phyloP scores from a whole-genome alignment of 2,113 vertebrate genomes.

The Peromyscus californicus region DNA sequence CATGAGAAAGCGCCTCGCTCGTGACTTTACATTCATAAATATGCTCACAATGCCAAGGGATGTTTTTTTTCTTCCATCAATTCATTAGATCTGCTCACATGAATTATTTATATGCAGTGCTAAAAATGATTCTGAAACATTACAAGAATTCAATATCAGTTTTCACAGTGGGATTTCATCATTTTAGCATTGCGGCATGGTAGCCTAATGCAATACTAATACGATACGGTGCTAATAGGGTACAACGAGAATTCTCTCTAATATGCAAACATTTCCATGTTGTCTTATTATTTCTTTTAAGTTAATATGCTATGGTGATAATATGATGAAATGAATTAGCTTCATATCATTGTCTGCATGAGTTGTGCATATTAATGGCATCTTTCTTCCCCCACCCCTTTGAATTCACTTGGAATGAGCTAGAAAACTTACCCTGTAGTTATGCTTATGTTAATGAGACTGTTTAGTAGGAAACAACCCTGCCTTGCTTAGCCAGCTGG shows the following conservation, averaged over 20 bases:
- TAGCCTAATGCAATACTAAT: constrained; percentile 91
- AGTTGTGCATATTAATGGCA: constrained; percentile 89
- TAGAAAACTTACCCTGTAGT: constrained; percentile 92
- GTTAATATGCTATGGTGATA: constrained; percentile 91
- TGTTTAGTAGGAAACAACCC: constrained; percentile 91
- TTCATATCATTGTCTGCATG: constrained; percentile 91
- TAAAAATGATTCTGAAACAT: constrained; percentile 91
- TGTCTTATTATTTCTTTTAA: constrained; percentile 92
- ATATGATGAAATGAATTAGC: constrained; percentile 92
- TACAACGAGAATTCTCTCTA: constrained; percentile 89
- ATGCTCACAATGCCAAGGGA: constrained; percentile 87
- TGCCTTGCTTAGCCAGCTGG: constrained; percentile 89
- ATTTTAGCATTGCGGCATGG: constrained; percentile 88
- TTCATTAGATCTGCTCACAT: constrained; percentile 90
- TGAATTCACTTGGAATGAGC: constrained; percentile 90
- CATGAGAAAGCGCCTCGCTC: constrained; percentile 75
- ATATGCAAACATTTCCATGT: constrained; percentile 91
- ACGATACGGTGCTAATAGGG: constrained; percentile 90
- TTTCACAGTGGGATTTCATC: constrained; percentile 93
- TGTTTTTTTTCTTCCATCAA: constrained; percentile 86
- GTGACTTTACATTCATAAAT: constrained; percentile 91
- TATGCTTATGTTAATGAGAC: constrained; percentile 91
- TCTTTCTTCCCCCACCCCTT: constrained; percentile 84
- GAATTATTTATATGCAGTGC: constrained; percentile 91
- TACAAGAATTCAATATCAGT: constrained; percentile 92